Base-by-base conservation (phyloP, 2,888 invertebrate species). In the Serrognathus titanus region DNA sequence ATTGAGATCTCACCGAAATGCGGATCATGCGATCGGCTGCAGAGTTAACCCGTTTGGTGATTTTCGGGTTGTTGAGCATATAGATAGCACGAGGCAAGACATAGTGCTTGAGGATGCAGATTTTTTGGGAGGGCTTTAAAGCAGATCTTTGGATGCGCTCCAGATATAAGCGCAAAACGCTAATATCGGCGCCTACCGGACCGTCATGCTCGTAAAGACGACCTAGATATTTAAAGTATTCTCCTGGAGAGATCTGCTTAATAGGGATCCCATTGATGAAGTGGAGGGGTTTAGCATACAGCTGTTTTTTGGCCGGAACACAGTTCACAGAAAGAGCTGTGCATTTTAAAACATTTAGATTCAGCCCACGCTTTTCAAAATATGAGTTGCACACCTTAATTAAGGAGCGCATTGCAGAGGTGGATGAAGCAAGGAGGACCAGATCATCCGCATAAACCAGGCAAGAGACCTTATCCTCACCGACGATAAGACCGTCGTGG, bases 1-100 rank as follows among this genome's bases (percentile, higher is more conserved):
- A 20, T 20, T 20, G 2, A 74, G 77, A 72, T 16, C 43, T 43
- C 6, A 43, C 43, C 81, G 83, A 81, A 80, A 78, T 80, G 79
- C 81, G 83, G 82, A 41, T 16, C 7, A 24, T 11, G 10, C 55
- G 46, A n/a, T 55, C 55, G 8, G 48, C 52, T 12, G 46, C 50
- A 10, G 48, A 46, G 2, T 53, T 12, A 13, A 46, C 38, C 7
- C 43, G 53, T 38, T 24, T 20, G 9, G 55, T 53, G 3, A 47
- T 37, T 41, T 31, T 43, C 2, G 43, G 43, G 0, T 37, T 47
- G 35, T 56, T 53, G 4, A 55, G 9, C 5, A 10, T 13, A 36
- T 45, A n/a, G 2, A 56, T 6, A 6, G 1, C 56, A 5, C 1
- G 3, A 80, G 77, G 79, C 78, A 43, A 2, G 1, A 43, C 7